Evolutionary conservation across 2,888 invertebrate genomes (phyloP).

Genomic region (Nebria brevicollis): DNA sequence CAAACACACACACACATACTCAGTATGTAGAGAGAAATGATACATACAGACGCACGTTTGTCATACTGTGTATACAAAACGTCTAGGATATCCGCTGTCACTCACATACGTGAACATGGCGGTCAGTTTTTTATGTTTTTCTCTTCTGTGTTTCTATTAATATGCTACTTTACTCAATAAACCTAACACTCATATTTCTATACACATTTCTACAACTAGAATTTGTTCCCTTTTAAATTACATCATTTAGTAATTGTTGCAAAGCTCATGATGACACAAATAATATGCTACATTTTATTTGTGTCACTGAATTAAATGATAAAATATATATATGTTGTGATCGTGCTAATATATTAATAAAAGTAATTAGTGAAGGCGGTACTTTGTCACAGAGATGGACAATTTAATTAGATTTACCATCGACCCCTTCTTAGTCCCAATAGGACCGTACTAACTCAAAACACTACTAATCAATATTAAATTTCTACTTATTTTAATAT

Average conservation of each 20-base stretch:
- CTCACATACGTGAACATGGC: conserved; percentile 6
- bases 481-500: too few relatives aligned
- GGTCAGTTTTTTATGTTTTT: conserved; percentile 13
- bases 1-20: neutral
- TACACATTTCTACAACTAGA: too few relatives aligned
- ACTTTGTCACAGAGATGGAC: conserved; percentile 16
- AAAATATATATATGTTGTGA: too few relatives aligned
- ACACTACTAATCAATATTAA: too few relatives aligned
- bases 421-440: too few relatives aligned
- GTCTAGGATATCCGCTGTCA: conserved; percentile 25
- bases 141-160: neutral
- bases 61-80: neutral
- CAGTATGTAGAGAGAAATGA: neutral
- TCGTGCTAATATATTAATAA: conserved; percentile 21
- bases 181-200: neutral
- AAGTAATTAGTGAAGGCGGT: conserved; percentile 21
- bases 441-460: too few relatives aligned
- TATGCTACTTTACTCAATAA: neutral
- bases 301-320: too few relatives aligned
- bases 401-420: conserved; percentile 11
- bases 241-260: too few relatives aligned
- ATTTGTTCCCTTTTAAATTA: too few relatives aligned
- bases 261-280: too few relatives aligned
- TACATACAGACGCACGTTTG: neutral
- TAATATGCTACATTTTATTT: too few relatives aligned